Percentiles rank a stretch among this genome's conserved stretches.
Conservation (phyloP, 1,140 invertebrate genomes). For the Drosophila azteca region DNA sequence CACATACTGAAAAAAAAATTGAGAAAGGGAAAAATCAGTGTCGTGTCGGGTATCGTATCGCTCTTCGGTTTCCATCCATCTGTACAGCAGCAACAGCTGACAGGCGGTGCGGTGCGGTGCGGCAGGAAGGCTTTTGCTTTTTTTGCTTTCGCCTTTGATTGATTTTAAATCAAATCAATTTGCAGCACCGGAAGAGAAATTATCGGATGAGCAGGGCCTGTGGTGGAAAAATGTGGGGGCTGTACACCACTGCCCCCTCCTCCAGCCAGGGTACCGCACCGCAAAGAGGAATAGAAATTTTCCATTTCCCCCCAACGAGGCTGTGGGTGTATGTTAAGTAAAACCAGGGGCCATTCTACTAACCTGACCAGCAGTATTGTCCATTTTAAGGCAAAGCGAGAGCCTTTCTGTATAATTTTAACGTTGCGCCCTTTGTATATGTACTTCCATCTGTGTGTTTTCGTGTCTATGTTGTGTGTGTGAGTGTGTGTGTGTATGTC, state of each 20-base stretch:
- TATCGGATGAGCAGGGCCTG: too few relatives aligned
- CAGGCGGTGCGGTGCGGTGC: too few relatives aligned
- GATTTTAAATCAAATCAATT: too few relatives aligned
- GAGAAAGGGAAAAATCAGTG: not conserved
- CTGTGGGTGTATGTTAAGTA: not conserved
- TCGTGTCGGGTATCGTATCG: too few relatives aligned
- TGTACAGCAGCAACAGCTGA: too few relatives aligned
- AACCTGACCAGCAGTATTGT: constrained; percentile 57
- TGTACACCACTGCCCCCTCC: too few relatives aligned
- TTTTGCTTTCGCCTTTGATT: too few relatives aligned
- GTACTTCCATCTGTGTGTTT: constrained; percentile 49
- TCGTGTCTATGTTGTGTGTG: constrained; percentile 11
- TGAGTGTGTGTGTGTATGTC: constrained; percentile 6
- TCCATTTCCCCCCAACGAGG: not conserved
- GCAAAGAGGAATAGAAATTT: not conserved
- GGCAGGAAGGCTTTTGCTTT: too few relatives aligned
- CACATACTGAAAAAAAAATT: constrained; percentile 37
- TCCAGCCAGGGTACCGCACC: too few relatives aligned
- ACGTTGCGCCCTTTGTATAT: constrained; percentile 63
- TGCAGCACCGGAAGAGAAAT: too few relatives aligned
- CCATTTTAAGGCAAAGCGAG: constrained; percentile 48
- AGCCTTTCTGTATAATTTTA: constrained; percentile 53
- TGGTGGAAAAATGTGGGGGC: too few relatives aligned
- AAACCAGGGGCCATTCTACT: constrained; percentile 22
- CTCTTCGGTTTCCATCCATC: not conserved